These are phyloP conservation scores for Idaea straminata DNA, from an alignment of 2,888 invertebrate genomes.

Conservation along the genomic window DNA sequence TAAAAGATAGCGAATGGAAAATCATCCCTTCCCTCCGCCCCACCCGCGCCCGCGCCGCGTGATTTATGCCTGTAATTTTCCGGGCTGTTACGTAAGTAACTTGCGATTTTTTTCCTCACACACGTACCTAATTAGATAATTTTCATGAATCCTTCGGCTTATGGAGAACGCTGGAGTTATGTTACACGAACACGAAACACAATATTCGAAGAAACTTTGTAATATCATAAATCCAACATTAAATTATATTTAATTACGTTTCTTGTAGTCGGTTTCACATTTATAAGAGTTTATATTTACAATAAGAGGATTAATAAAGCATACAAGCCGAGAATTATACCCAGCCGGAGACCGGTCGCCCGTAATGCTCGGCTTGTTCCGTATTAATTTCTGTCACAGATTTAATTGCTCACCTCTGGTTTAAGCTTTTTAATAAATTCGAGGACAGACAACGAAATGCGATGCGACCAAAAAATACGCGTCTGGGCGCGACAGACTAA, in stretches of 20 bases:
- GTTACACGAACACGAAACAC: conserved; percentile 1
- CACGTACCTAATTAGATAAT: conserved; percentile 75
- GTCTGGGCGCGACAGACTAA: conserved; percentile 58
- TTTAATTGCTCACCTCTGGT: conserved; percentile 78
- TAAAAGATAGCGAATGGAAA: conserved; percentile 78
- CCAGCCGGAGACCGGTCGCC: conserved; percentile 45
- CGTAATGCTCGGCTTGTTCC: conserved; percentile 52
- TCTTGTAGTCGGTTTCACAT: conserved; percentile 12
- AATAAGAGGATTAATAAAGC: conserved; percentile 62
- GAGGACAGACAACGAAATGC: conserved; percentile 71
- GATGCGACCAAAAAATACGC: conserved; percentile 67
- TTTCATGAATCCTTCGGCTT: conserved; percentile 63
- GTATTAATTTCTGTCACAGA: conserved; percentile 77
- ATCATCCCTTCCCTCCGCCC: conserved; percentile 61
- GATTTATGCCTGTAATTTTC: conserved; percentile 78
- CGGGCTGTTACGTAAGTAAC: conserved; percentile 76
- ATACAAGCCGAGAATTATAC: conserved; percentile 61
- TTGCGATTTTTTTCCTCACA: conserved; percentile 74
- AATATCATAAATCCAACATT: conserved; percentile 1
- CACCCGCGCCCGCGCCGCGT: conserved; percentile 42
- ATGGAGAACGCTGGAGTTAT: conserved; percentile 35
- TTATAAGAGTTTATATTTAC: conserved; percentile 44
- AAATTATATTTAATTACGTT: not conserved
- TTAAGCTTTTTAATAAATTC: conserved; percentile 77
- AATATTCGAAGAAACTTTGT: conserved; percentile 6